These are phyloP conservation scores for Eulimnadia texana DNA, from an alignment of 1,140 invertebrate species.

Conservation along the genomic window DNA sequence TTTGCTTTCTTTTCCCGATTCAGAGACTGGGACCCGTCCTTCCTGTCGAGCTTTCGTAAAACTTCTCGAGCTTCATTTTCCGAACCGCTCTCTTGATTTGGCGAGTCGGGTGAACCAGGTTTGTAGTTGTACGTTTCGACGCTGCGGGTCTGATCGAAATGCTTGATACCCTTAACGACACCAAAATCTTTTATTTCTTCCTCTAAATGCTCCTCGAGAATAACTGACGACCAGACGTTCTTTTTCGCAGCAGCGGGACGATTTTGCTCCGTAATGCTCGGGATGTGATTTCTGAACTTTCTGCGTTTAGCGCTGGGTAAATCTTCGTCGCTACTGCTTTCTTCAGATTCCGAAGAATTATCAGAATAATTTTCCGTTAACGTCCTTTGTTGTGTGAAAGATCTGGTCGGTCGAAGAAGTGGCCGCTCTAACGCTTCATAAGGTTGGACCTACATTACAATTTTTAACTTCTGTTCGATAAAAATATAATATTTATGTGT, in stretches of 20 bases:
- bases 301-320: slow-evolving; percentile 1
- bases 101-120: neutral
- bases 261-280: neutral
- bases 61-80: neutral
- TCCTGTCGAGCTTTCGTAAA: neutral
- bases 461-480: neutral
- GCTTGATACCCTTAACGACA: neutral
- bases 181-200: slow-evolving; percentile 11
- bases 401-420: neutral
- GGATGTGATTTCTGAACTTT: neutral
- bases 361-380: neutral
- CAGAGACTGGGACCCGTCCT: neutral
- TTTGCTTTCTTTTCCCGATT: neutral
- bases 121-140: slow-evolving; percentile 12
- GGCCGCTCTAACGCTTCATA: slow-evolving; percentile 14
- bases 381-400: neutral
- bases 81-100: neutral
- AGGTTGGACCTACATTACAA: slow-evolving; percentile 8
- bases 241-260: neutral
- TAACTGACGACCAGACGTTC: slow-evolving; percentile 12
- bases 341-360: slow-evolving; percentile 6
- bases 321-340: neutral
- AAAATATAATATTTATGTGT: neutral
- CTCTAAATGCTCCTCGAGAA: slow-evolving; percentile 7
- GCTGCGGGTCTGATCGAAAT: slow-evolving; percentile 9